Base-by-base conservation (phyloP, 2,113 vertebrate species). In the Empidonax traillii region DNA sequence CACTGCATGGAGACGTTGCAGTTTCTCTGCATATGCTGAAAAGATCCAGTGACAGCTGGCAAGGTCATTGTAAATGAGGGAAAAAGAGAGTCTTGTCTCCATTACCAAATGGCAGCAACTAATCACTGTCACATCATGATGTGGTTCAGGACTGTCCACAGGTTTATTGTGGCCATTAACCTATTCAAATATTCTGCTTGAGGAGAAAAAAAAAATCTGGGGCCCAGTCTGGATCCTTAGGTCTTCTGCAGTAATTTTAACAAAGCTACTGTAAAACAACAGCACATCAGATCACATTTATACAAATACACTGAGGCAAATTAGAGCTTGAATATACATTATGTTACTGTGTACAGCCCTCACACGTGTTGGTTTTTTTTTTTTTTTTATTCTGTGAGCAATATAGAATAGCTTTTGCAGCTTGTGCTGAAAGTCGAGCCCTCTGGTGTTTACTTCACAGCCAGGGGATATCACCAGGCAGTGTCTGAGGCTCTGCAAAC, bases 11-110 rank as follows among this genome's bases (percentile, higher is more conserved):
- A 92, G 59, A 65, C 76, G 41, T 92, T 65, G 3, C 27, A 44
- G 24, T 74, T 19, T 67, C 79, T 79, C 87, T 88, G 68, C 59
- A 65, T 91, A 84, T 37, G 61, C 46, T 95, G 94, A 97, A 96
- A 97, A 95, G 92, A 88, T 83, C 63, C 52, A 88, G 92, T 95
- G 96, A 95, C 93, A 96, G 87, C 94, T 96, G 94, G 87, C 31
- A 51, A 94, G 94, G 93, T 96, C 91, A 91, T 96, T 89, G 93
- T 94, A 97, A 96, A 95, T 91, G 95, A 93, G 94, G 81, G 96
- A 93, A 96, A 97, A 87, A 97, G 87, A 96, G 95, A 97, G 93
- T 96, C 94, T 76, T 95, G 93, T 97, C 94, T 97, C 95, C 94
- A 97, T 96, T 96, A 96, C 87, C 85, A 95, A 97, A 95, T 3